Evolutionary conservation across 2,113 vertebrate species (phyloP).

Genomic region (Amia ocellicauda): DNA sequence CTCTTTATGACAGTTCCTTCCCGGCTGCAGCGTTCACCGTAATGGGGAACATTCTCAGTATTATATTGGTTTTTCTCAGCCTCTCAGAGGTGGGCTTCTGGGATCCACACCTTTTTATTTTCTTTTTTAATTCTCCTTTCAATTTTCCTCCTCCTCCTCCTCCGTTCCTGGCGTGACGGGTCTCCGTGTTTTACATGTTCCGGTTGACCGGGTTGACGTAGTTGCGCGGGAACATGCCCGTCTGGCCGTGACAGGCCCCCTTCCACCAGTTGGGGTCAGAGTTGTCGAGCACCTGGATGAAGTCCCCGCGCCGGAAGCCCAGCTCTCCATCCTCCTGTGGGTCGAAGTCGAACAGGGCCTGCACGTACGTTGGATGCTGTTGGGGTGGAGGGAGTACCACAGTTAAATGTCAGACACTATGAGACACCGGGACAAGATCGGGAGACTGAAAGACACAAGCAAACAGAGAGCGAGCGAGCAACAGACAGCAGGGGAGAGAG

Average conservation of each 20-base stretch:
- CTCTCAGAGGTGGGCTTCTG: conserved; percentile 31
- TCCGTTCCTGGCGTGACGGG: conserved; percentile 5
- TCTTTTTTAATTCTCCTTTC: no score
- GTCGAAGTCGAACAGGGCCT: conserved; percentile 98
- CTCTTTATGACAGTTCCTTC: conserved; percentile 60
- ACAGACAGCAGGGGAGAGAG: no score
- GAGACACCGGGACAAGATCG: no score
- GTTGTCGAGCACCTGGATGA: conserved; percentile 99
- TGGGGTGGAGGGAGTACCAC: conserved; percentile 18
- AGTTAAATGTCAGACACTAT: no score
- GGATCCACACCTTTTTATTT: conserved; percentile 34
- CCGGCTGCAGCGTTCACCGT: conserved; percentile 56
- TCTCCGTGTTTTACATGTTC: conserved; percentile 80
- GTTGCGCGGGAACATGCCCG: conserved; percentile 99
- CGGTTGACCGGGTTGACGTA: conserved; percentile 95
- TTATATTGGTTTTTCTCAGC: conserved; percentile 40
- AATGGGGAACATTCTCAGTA: conserved; percentile 49
- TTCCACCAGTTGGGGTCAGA: conserved; percentile 99
- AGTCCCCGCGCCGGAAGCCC: conserved; percentile 93
- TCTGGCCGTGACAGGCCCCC: conserved; percentile 91
- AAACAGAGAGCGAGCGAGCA: no score
- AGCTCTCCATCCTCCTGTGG: conserved; percentile 98
- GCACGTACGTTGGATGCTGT: conserved; percentile 88
- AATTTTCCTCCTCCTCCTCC: background rate
- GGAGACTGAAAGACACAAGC: no score